Evolutionary conservation across 1,140 invertebrate species (phyloP).

Genomic region (Macrosteles quadrilineatus): DNA sequence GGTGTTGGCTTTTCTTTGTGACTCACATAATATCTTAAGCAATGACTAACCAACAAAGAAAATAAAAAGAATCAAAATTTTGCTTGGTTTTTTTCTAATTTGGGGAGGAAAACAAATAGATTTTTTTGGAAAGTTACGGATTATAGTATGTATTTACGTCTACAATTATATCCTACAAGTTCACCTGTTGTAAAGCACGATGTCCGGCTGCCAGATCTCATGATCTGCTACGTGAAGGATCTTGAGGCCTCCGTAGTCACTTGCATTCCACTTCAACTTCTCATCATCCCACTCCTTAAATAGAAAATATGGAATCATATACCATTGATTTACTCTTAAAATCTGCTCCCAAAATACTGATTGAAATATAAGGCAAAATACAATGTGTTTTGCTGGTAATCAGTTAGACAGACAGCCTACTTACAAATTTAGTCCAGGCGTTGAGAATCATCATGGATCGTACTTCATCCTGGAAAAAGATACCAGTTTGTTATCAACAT

Average conservation of each 20-base stretch:
- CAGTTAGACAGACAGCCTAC: too few relatives aligned
- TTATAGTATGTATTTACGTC: too few relatives aligned
- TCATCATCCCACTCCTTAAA: constrained; percentile 64
- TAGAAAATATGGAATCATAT: neutral
- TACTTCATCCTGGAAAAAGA: constrained; percentile 55
- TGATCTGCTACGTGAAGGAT: constrained; percentile 59
- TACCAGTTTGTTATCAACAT: constrained; percentile 1
- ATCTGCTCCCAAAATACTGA: neutral
- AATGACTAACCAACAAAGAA: too few relatives aligned
- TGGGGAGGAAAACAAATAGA: too few relatives aligned
- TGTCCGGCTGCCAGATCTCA: constrained; percentile 69
- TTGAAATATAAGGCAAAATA: neutral
- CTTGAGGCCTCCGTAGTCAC: constrained; percentile 59
- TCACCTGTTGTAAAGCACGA: constrained; percentile 64
- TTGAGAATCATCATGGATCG: constrained; percentile 58
- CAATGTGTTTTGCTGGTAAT: neutral
- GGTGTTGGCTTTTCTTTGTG: too few relatives aligned
- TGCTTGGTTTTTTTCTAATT: too few relatives aligned
- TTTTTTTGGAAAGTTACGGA: too few relatives aligned
- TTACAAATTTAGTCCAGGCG: constrained; percentile 60
- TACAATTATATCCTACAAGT: too few relatives aligned
- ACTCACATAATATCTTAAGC: too few relatives aligned
- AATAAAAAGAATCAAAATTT: too few relatives aligned
- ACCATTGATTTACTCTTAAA: neutral
- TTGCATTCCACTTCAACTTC: constrained; percentile 62